Conservation (phyloP, 2,113 vertebrate genomes). For the Tylochromis polylepis region DNA sequence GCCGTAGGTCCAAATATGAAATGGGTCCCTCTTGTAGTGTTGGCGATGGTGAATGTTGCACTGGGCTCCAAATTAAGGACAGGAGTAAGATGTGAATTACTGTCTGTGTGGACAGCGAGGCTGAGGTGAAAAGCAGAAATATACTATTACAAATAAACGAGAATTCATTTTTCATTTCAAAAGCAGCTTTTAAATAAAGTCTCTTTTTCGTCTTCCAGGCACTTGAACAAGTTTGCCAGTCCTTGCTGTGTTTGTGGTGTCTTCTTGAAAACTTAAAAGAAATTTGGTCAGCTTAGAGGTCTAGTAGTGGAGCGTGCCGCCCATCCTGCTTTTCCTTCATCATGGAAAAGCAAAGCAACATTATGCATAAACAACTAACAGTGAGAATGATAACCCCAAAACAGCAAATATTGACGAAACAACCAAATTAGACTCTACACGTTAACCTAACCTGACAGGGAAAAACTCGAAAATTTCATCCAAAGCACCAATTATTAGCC, state of each 20-base stretch:
- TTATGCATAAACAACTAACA: conserved; percentile 8
- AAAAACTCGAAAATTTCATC: not conserved
- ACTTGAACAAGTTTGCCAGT: not conserved
- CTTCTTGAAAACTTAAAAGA: not conserved
- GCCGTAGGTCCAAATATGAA: conserved; percentile 78
- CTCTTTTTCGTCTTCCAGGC: not conserved
- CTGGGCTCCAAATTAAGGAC: conserved; percentile 37
- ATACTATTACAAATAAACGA: conserved; percentile 63
- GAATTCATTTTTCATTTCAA: conserved; percentile 5
- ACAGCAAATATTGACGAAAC: not conserved
- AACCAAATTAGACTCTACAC: not conserved
- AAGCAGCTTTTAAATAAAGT: not conserved
- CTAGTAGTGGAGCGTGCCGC: not conserved
- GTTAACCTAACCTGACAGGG: not conserved
- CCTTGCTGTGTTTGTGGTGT: not conserved
- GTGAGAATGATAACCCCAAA: not conserved
- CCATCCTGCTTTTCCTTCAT: conserved; percentile 1
- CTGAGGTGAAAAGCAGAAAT: conserved; percentile 89
- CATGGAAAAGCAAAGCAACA: conserved; percentile 23
- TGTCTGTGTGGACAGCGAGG: conserved; percentile 88
- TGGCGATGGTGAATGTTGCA: conserved; percentile 78
- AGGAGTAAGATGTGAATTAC: conserved; percentile 78
- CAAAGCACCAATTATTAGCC: not conserved
- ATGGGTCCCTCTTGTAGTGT: conserved; percentile 75
- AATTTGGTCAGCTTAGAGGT: not conserved